Base-by-base conservation (phyloP, 2,113 vertebrate species). In the Paramisgurnus dabryanus region DNA sequence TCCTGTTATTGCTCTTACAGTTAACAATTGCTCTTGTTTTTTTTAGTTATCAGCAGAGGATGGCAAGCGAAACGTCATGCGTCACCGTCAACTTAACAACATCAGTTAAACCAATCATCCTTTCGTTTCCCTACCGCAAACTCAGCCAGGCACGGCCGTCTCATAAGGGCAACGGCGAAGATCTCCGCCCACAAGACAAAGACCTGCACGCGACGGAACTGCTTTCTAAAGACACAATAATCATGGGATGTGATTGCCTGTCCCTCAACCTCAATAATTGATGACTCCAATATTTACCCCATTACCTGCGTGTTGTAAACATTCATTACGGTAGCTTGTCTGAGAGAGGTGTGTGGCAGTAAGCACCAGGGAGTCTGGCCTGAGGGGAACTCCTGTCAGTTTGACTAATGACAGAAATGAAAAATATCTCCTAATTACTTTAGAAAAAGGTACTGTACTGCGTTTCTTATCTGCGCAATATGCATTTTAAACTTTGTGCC, bases 251-350 rank as follows among this genome's bases (percentile, higher is more conserved):
- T 95, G 94, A 95, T 94, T 93, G 91, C 87, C 91, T 92, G 91
- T 89, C 89, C 91, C 92, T 94, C 87, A 84, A 79, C 91, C 91
- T 93, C 90, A 93, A 96, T 97, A 97, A 97, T 97, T 96, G 94
- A 97, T 95, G 90, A 88, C 85, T 91, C 91, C 95, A 95, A 95
- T 96, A 95, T 97, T 98, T 96, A 95, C 93, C 93, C 89, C 93
- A 93, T 95, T 96, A 96, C 95, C 95, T 96, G 93, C 89, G 89
- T 87, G 93, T 91, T 86, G 91, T 97, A 97, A 98, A 97, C 95
- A 97, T 97, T 95, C 93, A 96, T 93, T 93, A 93, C 83, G 70
- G 77, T 61, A 47, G 90, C 90, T 85, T 87, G 91, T 93, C 89
- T 88, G 88, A 89, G 93, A 92, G 94, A 94, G 93, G 93, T 95